Conservation (phyloP, 2,888 invertebrate species). For the Orthosia cruda region DNA sequence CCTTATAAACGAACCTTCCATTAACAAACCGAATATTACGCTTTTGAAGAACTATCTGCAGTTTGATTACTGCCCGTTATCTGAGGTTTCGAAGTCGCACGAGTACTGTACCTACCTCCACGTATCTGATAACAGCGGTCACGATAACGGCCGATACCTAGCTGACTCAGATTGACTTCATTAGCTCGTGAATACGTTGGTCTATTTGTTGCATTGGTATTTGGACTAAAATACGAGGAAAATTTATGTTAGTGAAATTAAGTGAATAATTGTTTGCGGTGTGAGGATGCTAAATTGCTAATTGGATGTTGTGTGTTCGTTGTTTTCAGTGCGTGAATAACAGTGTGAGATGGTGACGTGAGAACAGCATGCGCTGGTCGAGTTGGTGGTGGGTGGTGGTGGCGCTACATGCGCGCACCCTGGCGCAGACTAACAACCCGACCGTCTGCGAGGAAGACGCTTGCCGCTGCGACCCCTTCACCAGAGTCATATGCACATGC, state of each 20-base stretch:
- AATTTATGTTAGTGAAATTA: slow-evolving; percentile 41
- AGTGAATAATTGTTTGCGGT: slow-evolving; percentile 30
- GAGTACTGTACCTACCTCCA: slow-evolving; percentile 54
- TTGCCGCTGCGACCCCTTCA: slow-evolving; percentile 92
- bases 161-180: slow-evolving; percentile 83
- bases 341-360: slow-evolving; percentile 87
- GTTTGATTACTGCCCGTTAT: slow-evolving; percentile 52
- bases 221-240: slow-evolving; percentile 29
- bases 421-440: slow-evolving; percentile 80
- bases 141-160: slow-evolving; percentile 85
- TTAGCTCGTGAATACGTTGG: slow-evolving; percentile 67
- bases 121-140: slow-evolving; percentile 87
- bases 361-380: slow-evolving; percentile 84
- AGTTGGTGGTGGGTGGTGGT: slow-evolving; percentile 83
- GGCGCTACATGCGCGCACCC: slow-evolving; percentile 77
- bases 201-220: slow-evolving; percentile 44
- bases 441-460: slow-evolving; percentile 90
- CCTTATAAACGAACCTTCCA: neutral
- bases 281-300: slow-evolving; percentile 27
- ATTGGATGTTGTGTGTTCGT: slow-evolving; percentile 35
- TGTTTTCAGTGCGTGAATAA: slow-evolving; percentile 74
- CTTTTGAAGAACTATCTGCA: slow-evolving; percentile 38
- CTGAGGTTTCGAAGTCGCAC: slow-evolving; percentile 50
- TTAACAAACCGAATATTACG: neutral
- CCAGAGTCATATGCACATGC: slow-evolving; percentile 92